These are phyloP conservation scores for Volucella zonaria DNA, from an alignment of 2,888 invertebrate species.

Conservation along the genomic window DNA sequence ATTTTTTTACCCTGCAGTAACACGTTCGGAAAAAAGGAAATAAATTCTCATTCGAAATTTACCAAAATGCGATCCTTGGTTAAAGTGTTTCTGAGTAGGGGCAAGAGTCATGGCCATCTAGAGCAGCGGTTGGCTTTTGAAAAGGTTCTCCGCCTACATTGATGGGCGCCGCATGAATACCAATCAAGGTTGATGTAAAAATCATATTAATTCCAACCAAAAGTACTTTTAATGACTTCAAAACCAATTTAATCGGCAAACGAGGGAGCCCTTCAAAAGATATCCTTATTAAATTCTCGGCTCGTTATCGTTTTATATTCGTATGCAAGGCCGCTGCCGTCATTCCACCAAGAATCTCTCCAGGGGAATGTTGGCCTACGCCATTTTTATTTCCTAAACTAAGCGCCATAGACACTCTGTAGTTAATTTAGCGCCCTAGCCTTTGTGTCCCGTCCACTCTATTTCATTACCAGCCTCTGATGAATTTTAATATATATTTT, in stretches of 20 bases:
- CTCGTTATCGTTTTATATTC: conserved; percentile 38
- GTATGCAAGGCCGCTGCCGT: background rate
- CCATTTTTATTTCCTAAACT: conserved; percentile 22
- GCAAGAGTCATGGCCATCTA: no score
- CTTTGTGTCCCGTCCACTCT: conserved; percentile 25
- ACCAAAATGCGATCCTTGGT: background rate
- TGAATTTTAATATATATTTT: background rate
- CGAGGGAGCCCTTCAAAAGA: conserved; percentile 7
- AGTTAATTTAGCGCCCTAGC: conserved; percentile 23
- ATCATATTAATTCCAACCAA: conserved; percentile 66
- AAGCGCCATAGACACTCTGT: conserved; percentile 3
- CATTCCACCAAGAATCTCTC: conserved; percentile 14
- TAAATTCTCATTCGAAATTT: conserved; percentile 48
- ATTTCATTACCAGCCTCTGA: conserved; percentile 49
- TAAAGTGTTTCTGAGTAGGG: no score
- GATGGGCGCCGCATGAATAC: conserved; percentile 60
- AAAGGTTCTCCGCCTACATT: conserved; percentile 51
- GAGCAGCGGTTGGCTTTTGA: conserved; percentile 17
- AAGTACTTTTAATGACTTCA: conserved; percentile 56
- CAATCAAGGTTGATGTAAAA: conserved; percentile 64
- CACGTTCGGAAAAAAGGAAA: conserved; percentile 52
- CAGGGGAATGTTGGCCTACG: background rate
- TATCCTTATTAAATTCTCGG: conserved; percentile 58
- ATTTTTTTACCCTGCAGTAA: conserved; percentile 30
- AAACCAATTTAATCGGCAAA: conserved; percentile 40